A percentile compares a stretch with the other conserved stretches of the same genome.
These are phyloP conservation scores for Pogonocichla stellata DNA, from an alignment of 2,113 vertebrate genomes.

Conservation along the genomic window DNA sequence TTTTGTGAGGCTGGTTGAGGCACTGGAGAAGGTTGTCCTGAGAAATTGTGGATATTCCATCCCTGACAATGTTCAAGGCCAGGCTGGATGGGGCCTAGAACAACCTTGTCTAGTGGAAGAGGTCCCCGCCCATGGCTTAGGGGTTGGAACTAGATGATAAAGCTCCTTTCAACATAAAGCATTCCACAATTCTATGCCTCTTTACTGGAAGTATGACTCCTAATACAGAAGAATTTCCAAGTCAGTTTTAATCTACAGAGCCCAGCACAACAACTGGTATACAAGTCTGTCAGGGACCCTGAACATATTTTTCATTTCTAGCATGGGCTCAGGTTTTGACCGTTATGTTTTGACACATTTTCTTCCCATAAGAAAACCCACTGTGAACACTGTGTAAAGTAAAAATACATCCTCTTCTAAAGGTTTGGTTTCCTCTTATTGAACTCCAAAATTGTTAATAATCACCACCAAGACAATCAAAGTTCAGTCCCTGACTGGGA, in stretches of 20 bases:
- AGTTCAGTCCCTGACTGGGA: not conserved
- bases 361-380: not conserved
- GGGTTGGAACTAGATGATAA: not conserved
- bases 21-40: not conserved
- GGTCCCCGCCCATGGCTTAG: no score
- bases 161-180: not conserved
- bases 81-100: not conserved
- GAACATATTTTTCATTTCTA: not conserved
- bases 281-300: not conserved
- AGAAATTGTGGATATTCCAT: not conserved
- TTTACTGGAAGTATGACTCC: not conserved
- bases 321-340: not conserved
- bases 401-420: not conserved
- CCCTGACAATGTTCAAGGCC: not conserved
- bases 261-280: not conserved
- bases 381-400: not conserved
- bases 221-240: not conserved
- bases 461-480: not conserved
- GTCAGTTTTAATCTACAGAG: not conserved
- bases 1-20: not conserved
- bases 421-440: not conserved
- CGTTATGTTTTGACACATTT: not conserved
- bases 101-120: not conserved
- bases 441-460: not conserved
- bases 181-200: not conserved